Percentiles rank a stretch among this genome's conserved stretches.
Conservation (phyloP, 2,113 vertebrate genomes). For the Amphiprion percula region DNA sequence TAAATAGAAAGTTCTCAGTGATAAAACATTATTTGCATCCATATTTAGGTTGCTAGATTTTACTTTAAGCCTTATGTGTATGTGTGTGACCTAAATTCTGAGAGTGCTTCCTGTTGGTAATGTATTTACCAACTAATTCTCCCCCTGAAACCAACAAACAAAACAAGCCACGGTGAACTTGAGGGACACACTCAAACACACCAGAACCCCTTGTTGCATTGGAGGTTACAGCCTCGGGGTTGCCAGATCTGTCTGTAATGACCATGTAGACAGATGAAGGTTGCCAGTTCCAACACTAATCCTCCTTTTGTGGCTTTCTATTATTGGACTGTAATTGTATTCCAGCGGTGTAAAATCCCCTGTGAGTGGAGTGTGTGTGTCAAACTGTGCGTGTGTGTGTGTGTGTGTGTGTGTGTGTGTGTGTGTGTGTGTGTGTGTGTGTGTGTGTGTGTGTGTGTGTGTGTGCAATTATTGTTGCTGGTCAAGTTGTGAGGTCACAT, state of each 20-base stretch:
- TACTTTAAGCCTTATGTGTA: not conserved
- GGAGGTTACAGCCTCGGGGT: constrained; percentile 42
- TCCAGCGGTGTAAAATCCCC: constrained; percentile 57
- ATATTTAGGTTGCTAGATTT: not conserved
- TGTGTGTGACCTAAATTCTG: not conserved
- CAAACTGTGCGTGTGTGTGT: constrained; percentile 34
- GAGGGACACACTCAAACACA: constrained; percentile 13
- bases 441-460: constrained; percentile 43
- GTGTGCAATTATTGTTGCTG: constrained; percentile 44
- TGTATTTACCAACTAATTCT: not conserved
- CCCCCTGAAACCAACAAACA: constrained; percentile 15
- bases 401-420: constrained; percentile 33
- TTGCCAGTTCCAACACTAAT: constrained; percentile 73
- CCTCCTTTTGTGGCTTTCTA: constrained; percentile 54
- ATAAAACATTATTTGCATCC: not conserved
- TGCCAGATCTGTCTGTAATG: constrained; percentile 56
- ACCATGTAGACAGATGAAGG: constrained; percentile 61
- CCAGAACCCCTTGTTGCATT: not conserved
- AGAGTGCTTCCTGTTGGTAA: not conserved
- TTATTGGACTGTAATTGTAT: constrained; percentile 65
- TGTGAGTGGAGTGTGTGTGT: constrained; percentile 38
- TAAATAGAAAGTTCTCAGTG: not conserved
- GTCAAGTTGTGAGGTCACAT: constrained; percentile 74
- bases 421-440: constrained; percentile 42
- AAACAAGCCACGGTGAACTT: constrained; percentile 12